Conservation (phyloP, 2,113 vertebrate species). For the Procavia capensis region DNA sequence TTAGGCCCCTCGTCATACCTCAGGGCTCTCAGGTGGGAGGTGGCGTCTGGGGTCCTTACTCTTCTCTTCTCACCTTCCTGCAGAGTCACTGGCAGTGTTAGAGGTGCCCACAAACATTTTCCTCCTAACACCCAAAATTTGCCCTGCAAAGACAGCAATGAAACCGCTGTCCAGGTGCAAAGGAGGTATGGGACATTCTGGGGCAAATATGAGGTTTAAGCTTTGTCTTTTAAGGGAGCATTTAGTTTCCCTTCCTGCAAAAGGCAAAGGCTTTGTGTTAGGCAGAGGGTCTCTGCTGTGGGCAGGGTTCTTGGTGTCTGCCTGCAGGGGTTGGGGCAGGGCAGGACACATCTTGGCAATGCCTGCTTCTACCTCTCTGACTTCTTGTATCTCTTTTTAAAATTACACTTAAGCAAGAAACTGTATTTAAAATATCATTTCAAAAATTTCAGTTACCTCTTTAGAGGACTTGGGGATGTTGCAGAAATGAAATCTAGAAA, state of each 20-base stretch:
- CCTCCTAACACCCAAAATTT: not conserved
- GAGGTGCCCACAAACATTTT: accelerated
- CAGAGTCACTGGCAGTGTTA: too few relatives aligned
- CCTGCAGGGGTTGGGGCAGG: not conserved
- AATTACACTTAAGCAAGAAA: not conserved
- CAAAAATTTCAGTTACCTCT: not conserved
- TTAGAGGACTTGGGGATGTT: not conserved
- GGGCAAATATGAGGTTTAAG: not conserved
- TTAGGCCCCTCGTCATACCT: not conserved
- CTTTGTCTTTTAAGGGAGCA: not conserved
- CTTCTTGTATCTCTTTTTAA: not conserved
- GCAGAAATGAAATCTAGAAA: not conserved
- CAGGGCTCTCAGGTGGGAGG: not conserved
- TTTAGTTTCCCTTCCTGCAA: not conserved
- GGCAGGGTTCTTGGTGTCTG: not conserved
- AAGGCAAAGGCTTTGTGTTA: not conserved
- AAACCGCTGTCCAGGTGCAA: not conserved
- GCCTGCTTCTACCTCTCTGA: not conserved
- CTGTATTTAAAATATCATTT: not conserved
- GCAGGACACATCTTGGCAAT: not conserved
- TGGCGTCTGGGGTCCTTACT: not conserved
- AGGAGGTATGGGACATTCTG: not conserved
- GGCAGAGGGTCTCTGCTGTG: not conserved
- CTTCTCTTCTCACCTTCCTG: too few relatives aligned
- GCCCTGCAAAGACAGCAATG: not conserved